These are phyloP conservation scores for Aethes cnicana DNA, from an alignment of 2,888 invertebrate species.

Conservation along the genomic window DNA sequence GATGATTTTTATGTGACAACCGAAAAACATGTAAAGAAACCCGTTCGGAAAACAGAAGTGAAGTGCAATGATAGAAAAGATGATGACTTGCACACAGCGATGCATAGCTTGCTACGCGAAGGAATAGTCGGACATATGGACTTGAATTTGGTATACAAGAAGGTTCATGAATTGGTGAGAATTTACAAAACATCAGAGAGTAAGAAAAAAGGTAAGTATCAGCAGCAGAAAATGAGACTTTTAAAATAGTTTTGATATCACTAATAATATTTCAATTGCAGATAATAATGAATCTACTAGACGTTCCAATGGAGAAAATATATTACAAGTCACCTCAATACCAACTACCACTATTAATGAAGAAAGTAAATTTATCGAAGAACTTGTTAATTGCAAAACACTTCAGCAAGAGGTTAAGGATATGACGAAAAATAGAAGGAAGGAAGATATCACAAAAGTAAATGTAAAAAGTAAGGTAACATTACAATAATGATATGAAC, in stretches of 20 bases:
- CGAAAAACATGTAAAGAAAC: slow-evolving; percentile 20
- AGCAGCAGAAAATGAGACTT: too few species aligned
- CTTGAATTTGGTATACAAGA: slow-evolving; percentile 51
- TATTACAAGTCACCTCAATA: too few species aligned
- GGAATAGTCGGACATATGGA: slow-evolving; percentile 60
- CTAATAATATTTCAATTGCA: neutral
- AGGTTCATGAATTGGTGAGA: slow-evolving; percentile 40
- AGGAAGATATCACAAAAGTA: too few species aligned
- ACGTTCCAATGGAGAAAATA: too few species aligned
- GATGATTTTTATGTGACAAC: slow-evolving; percentile 5
- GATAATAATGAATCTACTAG: too few species aligned
- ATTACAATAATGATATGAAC: neutral
- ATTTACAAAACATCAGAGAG: slow-evolving; percentile 31
- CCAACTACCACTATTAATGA: slow-evolving; percentile 27
- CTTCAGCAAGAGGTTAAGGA: neutral
- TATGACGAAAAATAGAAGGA: too few species aligned
- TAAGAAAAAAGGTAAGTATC: slow-evolving; percentile 23
- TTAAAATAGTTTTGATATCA: neutral
- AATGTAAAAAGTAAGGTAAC: neutral
- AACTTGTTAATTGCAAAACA: slow-evolving; percentile 48
- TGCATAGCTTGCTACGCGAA: slow-evolving; percentile 61
- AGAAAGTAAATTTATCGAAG: slow-evolving; percentile 48
- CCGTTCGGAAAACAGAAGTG: slow-evolving; percentile 10
- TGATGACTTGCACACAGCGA: slow-evolving; percentile 54
- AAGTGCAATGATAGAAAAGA: slow-evolving; percentile 19